Evolutionary conservation across 1,140 invertebrate genomes (phyloP).

Genomic region (Neoseiulus cucumeris): DNA sequence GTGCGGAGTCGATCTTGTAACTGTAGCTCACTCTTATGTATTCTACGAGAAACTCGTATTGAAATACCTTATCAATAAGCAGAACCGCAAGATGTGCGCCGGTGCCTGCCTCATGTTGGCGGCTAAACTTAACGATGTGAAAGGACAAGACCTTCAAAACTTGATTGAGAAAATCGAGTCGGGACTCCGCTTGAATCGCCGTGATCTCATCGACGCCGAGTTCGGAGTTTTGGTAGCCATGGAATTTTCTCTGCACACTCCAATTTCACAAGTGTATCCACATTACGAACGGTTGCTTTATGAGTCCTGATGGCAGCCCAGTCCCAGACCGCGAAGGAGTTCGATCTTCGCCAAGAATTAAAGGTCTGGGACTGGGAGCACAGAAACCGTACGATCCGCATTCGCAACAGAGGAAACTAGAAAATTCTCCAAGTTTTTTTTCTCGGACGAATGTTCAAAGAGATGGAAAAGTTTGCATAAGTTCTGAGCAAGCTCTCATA

Average conservation of each 20-base stretch:
- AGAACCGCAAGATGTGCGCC: constrained; percentile 81
- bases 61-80: constrained; percentile 70
- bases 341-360: constrained; percentile 6
- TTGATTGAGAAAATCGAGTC: constrained; percentile 55
- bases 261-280: constrained; percentile 71
- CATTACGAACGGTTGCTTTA: constrained; percentile 81
- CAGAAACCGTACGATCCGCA: too few relatives aligned
- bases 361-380: neutral
- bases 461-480: too few relatives aligned
- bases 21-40: constrained; percentile 84
- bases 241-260: constrained; percentile 79
- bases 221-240: constrained; percentile 82
- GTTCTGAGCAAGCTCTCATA: too few relatives aligned
- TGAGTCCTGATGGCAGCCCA: constrained; percentile 34
- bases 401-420: too few relatives aligned
- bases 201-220: constrained; percentile 71
- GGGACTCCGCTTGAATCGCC: constrained; percentile 68
- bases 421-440: too few relatives aligned
- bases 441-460: too few relatives aligned
- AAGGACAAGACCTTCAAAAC: constrained; percentile 27
- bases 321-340: neutral
- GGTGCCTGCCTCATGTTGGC: constrained; percentile 79
- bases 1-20: constrained; percentile 61
- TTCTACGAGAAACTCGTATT: constrained; percentile 93
- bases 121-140: constrained; percentile 89